phyloP scores from a whole-genome alignment of 2,797 vertebrate genomes.

The Microcaecilia unicolor region DNA sequence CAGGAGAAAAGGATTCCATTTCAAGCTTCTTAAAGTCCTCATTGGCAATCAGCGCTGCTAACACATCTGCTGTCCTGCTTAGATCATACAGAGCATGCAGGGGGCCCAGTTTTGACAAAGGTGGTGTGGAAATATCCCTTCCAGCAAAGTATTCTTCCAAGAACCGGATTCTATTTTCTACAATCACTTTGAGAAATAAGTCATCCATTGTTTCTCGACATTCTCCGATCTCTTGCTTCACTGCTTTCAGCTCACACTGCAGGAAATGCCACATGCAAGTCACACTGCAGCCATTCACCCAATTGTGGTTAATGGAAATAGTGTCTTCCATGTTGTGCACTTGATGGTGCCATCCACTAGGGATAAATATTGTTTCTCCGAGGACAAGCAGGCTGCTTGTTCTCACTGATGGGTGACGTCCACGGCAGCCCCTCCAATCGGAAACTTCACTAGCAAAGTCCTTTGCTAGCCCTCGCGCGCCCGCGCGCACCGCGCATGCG shows the following conservation, averaged over 20 bases:
- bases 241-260: constrained; percentile 75
- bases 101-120: constrained; percentile 55
- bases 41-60: constrained; percentile 73
- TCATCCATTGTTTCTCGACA: constrained; percentile 82
- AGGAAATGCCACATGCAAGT: constrained; percentile 89
- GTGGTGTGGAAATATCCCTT: constrained; percentile 34
- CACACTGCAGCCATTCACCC: constrained; percentile 91
- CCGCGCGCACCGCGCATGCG: no score
- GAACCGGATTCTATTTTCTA: constrained; percentile 66
- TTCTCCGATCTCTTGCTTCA: constrained; percentile 77
- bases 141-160: constrained; percentile 34
- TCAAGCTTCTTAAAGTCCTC: constrained; percentile 79
- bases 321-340: constrained; percentile 96
- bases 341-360: constrained; percentile 96
- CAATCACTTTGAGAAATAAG: constrained; percentile 77
- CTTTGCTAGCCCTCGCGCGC: no score
- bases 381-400: no score
- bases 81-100: constrained; percentile 84
- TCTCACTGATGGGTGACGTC: no score
- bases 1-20: constrained; percentile 41
- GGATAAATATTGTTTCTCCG: constrained; percentile 87
- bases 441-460: no score
- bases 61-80: constrained; percentile 66
- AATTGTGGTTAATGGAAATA: constrained; percentile 97
- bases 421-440: no score